phyloP scores from a whole-genome alignment of 2,797 vertebrate species.

The Gephyroberyx darwinii region DNA sequence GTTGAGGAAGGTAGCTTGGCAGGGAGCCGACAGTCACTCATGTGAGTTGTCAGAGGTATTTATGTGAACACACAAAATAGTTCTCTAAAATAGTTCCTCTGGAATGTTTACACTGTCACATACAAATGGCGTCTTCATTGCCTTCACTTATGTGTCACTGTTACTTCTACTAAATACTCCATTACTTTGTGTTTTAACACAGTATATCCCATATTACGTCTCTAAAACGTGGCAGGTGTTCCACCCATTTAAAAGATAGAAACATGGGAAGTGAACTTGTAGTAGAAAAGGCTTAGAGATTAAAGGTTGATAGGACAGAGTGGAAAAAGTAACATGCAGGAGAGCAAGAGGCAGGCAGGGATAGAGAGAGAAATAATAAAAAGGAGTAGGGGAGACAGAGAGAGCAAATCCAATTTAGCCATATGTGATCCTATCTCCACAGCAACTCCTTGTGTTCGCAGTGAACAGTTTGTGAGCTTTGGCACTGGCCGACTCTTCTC shows the following conservation, averaged over 20 bases:
- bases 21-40: slow-evolving; percentile 24
- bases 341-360: slow-evolving; percentile 24
- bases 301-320: slow-evolving; percentile 26
- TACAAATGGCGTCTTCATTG: background rate
- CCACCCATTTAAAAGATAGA: slow-evolving; percentile 2
- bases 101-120: slow-evolving; percentile 9
- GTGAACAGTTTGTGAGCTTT: slow-evolving; percentile 79
- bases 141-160: background rate
- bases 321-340: slow-evolving; percentile 50
- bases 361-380: slow-evolving; percentile 59
- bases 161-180: background rate
- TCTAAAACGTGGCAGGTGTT: slow-evolving; percentile 28
- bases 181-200: background rate
- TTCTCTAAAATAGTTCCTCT: background rate
- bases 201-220: too few relatives aligned
- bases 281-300: slow-evolving; percentile 15
- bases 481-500: slow-evolving; percentile 64
- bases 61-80: slow-evolving; percentile 41
- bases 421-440: slow-evolving; percentile 78
- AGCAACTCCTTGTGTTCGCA: slow-evolving; percentile 78
- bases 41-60: slow-evolving; percentile 49
- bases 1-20: slow-evolving; percentile 38
- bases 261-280: slow-evolving; percentile 21
- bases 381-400: slow-evolving; percentile 37
- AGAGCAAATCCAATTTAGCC: slow-evolving; percentile 73